Base-by-base conservation (phyloP, 1,140 invertebrate species). In the Saxidomus purpurata region DNA sequence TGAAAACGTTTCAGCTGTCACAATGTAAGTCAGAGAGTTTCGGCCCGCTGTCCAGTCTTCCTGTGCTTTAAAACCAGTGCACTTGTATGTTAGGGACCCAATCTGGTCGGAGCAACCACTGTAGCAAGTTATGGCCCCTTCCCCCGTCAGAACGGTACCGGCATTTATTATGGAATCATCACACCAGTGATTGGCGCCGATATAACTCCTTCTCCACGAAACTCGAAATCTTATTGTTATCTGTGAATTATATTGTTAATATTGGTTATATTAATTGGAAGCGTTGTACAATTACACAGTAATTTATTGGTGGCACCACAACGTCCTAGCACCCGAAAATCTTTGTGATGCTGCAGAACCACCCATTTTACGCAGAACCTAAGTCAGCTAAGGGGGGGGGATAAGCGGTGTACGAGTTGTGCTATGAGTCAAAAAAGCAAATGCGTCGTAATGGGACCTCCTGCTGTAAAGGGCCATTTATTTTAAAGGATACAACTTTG, bases 181-280 rank as follows among this genome's bases (percentile, higher is more conserved):
- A 43, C 71, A 76, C n/a, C 40, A 34, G 22, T 74, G 40, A n/a
- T n/a, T n/a, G n/a, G n/a, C n/a, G 3, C 40, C 6, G 34, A 36
- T 1, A 40, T 38, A 40, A 22, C 31, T 38, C 17, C 71, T 36
- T 76, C 71, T 36, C 71, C 71, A 76, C 0, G 71, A 38, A 2
- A 76, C 40, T n/a, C 71, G 71, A 40, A 76, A 76, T n/a, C 40
- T 31, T n/a, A 76, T 40, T 76, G n/a, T 38, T 4, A 76, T 76
- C 71, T 76, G 38, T 38, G 40, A 76, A 76, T 47, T 9, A 47
- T 17, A 47, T 9, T n/a, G n/a, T n/a, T n/a, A n/a, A n/a, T n/a
- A n/a, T n/a, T n/a, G n/a, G n/a, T n/a, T n/a, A n/a, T n/a, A n/a
- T n/a, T n/a, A n/a, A n/a, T n/a, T n/a, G n/a, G n/a, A n/a, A n/a